Evolutionary conservation across 2,888 invertebrate genomes (phyloP).

Genomic region (Rotaria sp.): DNA sequence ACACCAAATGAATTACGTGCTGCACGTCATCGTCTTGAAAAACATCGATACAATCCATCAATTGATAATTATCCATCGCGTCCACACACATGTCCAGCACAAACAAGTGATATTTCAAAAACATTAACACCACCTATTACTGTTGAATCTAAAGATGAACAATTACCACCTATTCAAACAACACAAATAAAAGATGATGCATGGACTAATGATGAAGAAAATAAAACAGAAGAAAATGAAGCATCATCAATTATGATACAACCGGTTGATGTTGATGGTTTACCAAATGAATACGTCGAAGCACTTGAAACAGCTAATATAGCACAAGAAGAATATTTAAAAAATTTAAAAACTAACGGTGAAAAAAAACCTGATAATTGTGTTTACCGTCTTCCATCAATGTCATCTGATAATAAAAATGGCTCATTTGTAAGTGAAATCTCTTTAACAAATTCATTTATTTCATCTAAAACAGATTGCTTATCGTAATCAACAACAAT

Average conservation of each 20-base stretch:
- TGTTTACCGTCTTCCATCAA: neutral
- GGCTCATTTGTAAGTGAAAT: neutral
- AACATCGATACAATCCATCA: constrained; percentile 23
- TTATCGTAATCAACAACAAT: neutral
- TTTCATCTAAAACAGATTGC: neutral
- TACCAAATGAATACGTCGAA: neutral
- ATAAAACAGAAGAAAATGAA: neutral
- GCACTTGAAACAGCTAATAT: neutral
- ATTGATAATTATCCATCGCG: neutral
- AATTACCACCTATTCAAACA: neutral
- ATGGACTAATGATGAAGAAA: neutral
- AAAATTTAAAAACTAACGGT: neutral
- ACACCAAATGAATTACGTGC: neutral
- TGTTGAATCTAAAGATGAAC: neutral
- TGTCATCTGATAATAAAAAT: neutral
- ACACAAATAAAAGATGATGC: neutral
- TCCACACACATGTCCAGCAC: neutral
- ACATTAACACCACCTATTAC: neutral
- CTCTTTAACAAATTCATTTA: neutral
- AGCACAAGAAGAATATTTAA: neutral
- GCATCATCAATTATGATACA: neutral
- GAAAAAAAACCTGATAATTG: neutral
- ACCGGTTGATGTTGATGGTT: neutral
- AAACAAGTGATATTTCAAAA: neutral
- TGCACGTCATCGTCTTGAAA: constrained; percentile 8